phyloP scores from a whole-genome alignment of 1,140 invertebrate genomes.

The Drosophila santomea region DNA sequence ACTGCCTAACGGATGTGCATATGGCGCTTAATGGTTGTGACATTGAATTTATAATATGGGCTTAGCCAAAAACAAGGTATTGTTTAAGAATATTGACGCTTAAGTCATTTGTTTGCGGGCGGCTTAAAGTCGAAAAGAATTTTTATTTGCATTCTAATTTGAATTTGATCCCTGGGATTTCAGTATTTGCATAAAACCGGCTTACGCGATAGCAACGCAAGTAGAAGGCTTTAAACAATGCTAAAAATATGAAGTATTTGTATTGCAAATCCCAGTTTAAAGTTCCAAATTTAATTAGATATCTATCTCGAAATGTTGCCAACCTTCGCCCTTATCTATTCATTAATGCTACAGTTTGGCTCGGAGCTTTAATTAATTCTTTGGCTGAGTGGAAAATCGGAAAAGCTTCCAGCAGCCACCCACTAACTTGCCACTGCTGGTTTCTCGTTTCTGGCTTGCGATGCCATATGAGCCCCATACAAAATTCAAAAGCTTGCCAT shows the following conservation, averaged over 20 bases:
- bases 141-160: constrained; percentile 36
- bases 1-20: constrained; percentile 19
- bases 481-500: constrained; percentile 65
- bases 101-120: constrained; percentile 26
- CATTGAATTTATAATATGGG: constrained; percentile 38
- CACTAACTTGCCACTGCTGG: constrained; percentile 37
- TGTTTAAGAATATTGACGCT: constrained; percentile 15
- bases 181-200: constrained; percentile 31
- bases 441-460: constrained; percentile 19
- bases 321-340: constrained; percentile 34
- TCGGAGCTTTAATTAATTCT: constrained; percentile 52
- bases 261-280: background rate
- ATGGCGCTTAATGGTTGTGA: constrained; percentile 34
- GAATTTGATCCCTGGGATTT: constrained; percentile 1
- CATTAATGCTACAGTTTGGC: constrained; percentile 16
- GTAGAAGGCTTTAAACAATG: constrained; percentile 2
- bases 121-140: constrained; percentile 2
- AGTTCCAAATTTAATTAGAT: background rate
- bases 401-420: constrained; percentile 48
- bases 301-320: background rate
- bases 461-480: constrained; percentile 28
- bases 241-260: constrained; percentile 23
- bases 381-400: constrained; percentile 40
- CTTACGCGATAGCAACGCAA: constrained; percentile 3
- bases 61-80: background rate